A percentile compares a stretch with the other conserved stretches of the same genome.
phyloP scores from a whole-genome alignment of 2,888 invertebrate genomes.

The Stenurella melanura region DNA sequence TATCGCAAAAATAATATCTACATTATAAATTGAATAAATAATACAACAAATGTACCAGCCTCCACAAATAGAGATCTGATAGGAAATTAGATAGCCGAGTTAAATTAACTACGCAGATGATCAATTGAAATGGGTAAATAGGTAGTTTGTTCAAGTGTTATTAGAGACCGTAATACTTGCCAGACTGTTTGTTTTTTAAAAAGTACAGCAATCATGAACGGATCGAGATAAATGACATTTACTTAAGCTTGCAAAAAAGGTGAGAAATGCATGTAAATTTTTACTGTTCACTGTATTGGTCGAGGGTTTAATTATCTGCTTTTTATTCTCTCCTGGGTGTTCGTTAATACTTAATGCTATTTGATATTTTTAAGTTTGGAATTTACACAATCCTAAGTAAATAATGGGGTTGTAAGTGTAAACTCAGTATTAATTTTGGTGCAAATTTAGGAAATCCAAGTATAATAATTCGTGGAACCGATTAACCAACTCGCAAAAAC shows the following conservation, averaged over 20 bases:
- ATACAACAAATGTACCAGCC: neutral
- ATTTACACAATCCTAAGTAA: neutral
- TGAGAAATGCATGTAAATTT: neutral
- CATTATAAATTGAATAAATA: neutral
- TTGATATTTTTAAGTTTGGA: neutral
- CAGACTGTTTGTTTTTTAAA: conserved; percentile 10
- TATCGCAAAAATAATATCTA: neutral
- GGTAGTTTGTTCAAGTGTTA: neutral
- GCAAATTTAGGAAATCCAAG: neutral
- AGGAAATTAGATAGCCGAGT: neutral
- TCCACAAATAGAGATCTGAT: neutral
- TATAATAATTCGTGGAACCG: too few relatives aligned
- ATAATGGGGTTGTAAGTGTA: neutral
- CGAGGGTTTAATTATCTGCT: neutral
- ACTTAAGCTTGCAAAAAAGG: neutral
- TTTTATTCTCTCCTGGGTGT: neutral
- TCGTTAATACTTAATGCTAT: neutral
- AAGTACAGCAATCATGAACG: neutral
- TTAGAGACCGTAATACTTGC: neutral
- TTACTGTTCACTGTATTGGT: neutral
- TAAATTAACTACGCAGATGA: conserved; percentile 9
- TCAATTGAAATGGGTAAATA: conserved; percentile 18
- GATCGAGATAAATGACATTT: conserved; percentile 7
- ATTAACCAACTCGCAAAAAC: too few relatives aligned
- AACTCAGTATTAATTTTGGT: neutral